Evolutionary conservation across 2,888 invertebrate genomes (phyloP).

Genomic region (Cenopis cana): DNA sequence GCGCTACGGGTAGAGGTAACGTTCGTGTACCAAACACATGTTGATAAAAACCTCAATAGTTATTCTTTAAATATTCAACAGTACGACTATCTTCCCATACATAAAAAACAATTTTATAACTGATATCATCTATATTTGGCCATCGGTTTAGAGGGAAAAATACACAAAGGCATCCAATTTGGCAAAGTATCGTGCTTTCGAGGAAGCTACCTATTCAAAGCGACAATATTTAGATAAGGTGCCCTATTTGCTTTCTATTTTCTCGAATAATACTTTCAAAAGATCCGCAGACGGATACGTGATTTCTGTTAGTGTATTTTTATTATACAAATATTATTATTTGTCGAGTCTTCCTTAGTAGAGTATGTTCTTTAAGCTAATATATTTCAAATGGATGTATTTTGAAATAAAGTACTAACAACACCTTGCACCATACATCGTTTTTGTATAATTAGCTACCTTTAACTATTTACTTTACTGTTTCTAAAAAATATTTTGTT

Average conservation of each 20-base stretch:
- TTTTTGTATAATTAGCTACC: too few relatives aligned
- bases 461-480: too few relatives aligned
- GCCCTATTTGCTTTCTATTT: slow-evolving; percentile 67
- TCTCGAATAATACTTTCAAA: slow-evolving; percentile 65
- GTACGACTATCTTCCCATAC: not conserved
- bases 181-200: slow-evolving; percentile 54
- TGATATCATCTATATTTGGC: slow-evolving; percentile 45
- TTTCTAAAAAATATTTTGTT: too few relatives aligned
- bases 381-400: slow-evolving; percentile 3
- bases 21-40: too few relatives aligned
- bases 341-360: slow-evolving; percentile 48
- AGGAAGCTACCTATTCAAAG: slow-evolving; percentile 53
- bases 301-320: slow-evolving; percentile 48
- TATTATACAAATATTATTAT: slow-evolving; percentile 53
- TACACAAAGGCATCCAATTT: slow-evolving; percentile 61
- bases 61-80: slow-evolving; percentile 9
- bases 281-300: slow-evolving; percentile 48
- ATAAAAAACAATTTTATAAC: slow-evolving; percentile 39
- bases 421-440: too few relatives aligned
- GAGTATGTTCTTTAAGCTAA: slow-evolving; percentile 1
- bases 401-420: slow-evolving; percentile 18
- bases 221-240: slow-evolving; percentile 66
- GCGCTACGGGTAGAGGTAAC: too few relatives aligned
- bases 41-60: not conserved
- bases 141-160: slow-evolving; percentile 50